A percentile compares a stretch with the other conserved stretches of the same genome.
Evolutionary conservation across 2,888 invertebrate genomes (phyloP).

Genomic region (Acanthococcus lagerstroemiae): DNA sequence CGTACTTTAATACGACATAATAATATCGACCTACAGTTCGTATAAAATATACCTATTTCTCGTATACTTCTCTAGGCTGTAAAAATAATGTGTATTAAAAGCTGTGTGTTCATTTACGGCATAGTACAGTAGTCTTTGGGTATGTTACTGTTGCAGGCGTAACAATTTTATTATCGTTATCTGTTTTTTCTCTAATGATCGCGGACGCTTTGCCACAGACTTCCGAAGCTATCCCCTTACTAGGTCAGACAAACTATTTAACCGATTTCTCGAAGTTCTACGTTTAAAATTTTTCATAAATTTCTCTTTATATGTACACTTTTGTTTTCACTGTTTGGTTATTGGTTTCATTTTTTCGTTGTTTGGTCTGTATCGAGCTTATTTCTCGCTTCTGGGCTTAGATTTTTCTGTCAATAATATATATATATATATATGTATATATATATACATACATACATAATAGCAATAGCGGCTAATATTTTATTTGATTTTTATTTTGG

Average conservation of each 20-base stretch:
- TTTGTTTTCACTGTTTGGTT: background rate
- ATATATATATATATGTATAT: conserved; percentile 25
- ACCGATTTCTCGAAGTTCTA: conserved; percentile 8
- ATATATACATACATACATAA: conserved; percentile 22
- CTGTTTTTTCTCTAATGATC: conserved; percentile 99
- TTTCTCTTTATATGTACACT: background rate
- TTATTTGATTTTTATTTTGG: conserved; percentile 9
- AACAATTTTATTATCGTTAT: conserved; percentile 97
- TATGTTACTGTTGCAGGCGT: conserved; percentile 71
- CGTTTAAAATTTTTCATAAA: conserved; percentile 3
- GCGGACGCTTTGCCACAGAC: conserved; percentile 99
- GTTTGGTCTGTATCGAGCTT: conserved; percentile 10
- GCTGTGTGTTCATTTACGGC: too few species aligned
- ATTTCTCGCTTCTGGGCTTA: conserved; percentile 21
- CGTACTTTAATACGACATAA: too few species aligned
- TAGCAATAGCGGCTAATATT: conserved; percentile 31
- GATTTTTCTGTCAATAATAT: conserved; percentile 16
- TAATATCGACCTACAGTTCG: too few species aligned
- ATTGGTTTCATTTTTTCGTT: background rate
- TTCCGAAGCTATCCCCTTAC: conserved; percentile 97
- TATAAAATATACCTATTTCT: too few species aligned
- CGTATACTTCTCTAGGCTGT: too few species aligned
- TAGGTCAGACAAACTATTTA: conserved; percentile 55
- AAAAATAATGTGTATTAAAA: too few species aligned
- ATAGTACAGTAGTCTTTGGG: conserved; percentile 74